Conservation (phyloP, 2,797 vertebrate species). For the Characodon lateralis region DNA sequence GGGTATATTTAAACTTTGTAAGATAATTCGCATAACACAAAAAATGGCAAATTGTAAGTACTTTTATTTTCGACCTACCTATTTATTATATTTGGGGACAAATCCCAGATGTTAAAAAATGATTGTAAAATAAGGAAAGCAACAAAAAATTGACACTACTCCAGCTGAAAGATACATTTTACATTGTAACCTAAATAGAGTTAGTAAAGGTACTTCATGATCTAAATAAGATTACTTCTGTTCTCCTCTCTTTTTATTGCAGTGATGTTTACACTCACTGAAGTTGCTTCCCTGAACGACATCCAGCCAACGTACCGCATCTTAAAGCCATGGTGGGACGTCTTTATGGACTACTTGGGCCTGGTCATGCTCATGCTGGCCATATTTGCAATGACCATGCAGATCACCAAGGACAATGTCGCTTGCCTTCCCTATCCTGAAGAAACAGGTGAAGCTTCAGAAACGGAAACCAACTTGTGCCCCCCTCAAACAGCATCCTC, state of each 20-base stretch:
- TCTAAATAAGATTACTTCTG: slow-evolving; percentile 37
- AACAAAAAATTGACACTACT: background rate
- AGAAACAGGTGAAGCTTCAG: slow-evolving; percentile 57
- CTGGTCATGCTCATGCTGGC: slow-evolving; percentile 99
- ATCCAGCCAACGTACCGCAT: slow-evolving; percentile 98
- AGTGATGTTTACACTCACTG: slow-evolving; percentile 99
- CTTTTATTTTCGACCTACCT: background rate
- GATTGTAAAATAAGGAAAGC: background rate
- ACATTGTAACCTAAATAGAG: background rate
- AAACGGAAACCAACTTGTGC: slow-evolving; percentile 22
- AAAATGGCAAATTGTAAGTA: background rate
- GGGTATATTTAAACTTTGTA: background rate
- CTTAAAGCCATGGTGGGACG: slow-evolving; percentile 99
- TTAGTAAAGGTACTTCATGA: background rate
- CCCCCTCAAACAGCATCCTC: slow-evolving; percentile 66
- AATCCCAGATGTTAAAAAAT: background rate
- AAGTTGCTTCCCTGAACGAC: slow-evolving; percentile 98
- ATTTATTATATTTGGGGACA: background rate
- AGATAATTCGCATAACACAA: background rate
- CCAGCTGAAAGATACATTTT: background rate
- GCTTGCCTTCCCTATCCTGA: slow-evolving; percentile 93
- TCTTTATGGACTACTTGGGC: slow-evolving; percentile 99
- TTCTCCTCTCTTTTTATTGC: slow-evolving; percentile 53
- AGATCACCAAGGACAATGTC: slow-evolving; percentile 99
- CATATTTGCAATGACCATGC: slow-evolving; percentile 99